Evolutionary conservation across 2,113 vertebrate species (phyloP), one percentile per base, ranked within the genome.

Genomic region (Actenoides lindsayi): DNA sequence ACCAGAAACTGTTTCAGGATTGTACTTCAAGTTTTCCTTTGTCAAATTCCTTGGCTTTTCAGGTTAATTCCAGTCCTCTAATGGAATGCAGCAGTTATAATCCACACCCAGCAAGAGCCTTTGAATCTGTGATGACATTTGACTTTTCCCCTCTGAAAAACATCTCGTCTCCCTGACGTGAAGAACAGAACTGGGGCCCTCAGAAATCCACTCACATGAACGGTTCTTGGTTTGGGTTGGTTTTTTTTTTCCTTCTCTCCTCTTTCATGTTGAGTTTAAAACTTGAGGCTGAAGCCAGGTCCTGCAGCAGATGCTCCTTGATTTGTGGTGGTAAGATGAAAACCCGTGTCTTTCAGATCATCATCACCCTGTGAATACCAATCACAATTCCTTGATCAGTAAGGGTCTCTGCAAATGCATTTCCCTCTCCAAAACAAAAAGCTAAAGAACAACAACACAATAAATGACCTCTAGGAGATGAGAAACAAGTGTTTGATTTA

Each of bases 211-310:
- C 95, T 92, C 89, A 91, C 84, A 4, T 33, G 57, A 92, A 92
- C 23, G 10, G 60, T 65, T 65, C 10, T 30, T 37, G 16, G 31
- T 57, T 4, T 57, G 31, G 10, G 16, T 54, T 30, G 16, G 9
- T 7, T 41, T 27, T 51, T 48, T 18, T 11, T 42, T 11, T 33
- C 3, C 5, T 4, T 5, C 3, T 2, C 15, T 5, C 11, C 12
- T 33, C 35, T 50, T 46, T n/a, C 25, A 50, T 0, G 19, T 3
- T 5, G 6, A 59, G 69, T 75, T 98, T 92, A 99, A 93, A 99
- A 99, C 87, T 99, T 99, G 78, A 99, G 98, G 97, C 99, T 99
- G 97, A 99, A 99, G 42, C 99, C 99, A 1, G 99, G 99, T 11
- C 99, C 99, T 0, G 99, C 99, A 5, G 99, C 99, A 4, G 99